Conservation (phyloP, 2,888 invertebrate genomes). For the Blomia tropicalis region DNA sequence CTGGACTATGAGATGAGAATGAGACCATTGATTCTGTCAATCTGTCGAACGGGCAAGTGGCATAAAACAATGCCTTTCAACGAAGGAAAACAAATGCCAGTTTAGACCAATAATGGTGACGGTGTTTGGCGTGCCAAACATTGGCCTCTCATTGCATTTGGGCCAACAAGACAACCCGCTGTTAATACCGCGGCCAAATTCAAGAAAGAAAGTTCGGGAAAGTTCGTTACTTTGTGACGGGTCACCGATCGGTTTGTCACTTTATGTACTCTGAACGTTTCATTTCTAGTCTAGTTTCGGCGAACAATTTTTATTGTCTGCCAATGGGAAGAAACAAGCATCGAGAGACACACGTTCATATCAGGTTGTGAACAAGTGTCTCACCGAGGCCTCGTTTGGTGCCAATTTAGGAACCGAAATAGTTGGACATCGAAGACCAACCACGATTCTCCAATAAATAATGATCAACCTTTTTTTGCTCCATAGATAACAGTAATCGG, state of each 20-base stretch:
- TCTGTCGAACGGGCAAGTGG: not conserved
- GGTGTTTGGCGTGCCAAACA: not conserved
- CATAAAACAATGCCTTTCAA: slow-evolving; percentile 8
- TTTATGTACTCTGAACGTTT: not conserved
- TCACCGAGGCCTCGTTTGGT: too few species aligned
- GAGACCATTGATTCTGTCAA: slow-evolving; percentile 9
- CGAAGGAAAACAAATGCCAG: not conserved
- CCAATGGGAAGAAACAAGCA: not conserved
- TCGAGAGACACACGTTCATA: not conserved
- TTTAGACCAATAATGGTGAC: too few species aligned
- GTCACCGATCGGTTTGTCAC: slow-evolving; percentile 4
- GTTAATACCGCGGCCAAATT: not conserved
- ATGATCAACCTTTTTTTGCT: not conserved
- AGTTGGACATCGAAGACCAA: too few species aligned
- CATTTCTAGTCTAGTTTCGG: not conserved
- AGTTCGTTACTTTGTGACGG: slow-evolving; percentile 1
- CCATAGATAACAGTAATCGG: not conserved
- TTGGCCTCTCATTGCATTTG: not conserved
- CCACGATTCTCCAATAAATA: not conserved
- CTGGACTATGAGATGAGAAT: not conserved
- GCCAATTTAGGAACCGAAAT: too few species aligned
- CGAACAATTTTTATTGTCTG: slow-evolving; percentile 8
- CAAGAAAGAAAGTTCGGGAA: too few species aligned
- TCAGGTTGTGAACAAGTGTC: slow-evolving; percentile 2
- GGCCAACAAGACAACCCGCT: slow-evolving; percentile 2